These are phyloP conservation scores for Torymus tubicola DNA, from an alignment of 2,888 invertebrate genomes.

Conservation along the genomic window DNA sequence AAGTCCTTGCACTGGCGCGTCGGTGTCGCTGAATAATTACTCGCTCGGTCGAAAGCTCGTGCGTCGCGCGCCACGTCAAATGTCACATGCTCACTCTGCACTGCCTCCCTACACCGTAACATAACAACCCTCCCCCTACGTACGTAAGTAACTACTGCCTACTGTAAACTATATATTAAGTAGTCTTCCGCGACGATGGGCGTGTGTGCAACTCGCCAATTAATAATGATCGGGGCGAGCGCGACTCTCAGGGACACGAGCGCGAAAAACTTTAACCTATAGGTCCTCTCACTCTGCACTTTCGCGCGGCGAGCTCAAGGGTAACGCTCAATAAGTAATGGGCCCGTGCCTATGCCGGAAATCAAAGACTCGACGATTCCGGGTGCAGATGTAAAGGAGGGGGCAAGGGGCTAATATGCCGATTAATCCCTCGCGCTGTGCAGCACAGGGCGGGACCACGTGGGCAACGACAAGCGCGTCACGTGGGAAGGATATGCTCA, in stretches of 20 bases:
- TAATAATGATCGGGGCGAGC: conserved; percentile 10
- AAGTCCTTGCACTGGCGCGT: too few species aligned
- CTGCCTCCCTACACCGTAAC: too few species aligned
- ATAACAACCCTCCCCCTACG: background rate
- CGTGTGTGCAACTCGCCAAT: conserved; percentile 1
- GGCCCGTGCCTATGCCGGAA: background rate
- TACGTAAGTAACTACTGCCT: background rate
- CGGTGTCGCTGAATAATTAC: too few species aligned
- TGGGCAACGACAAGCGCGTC: too few species aligned
- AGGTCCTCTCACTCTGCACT: background rate
- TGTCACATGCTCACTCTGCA: conserved; percentile 7
- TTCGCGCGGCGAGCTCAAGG: conserved; percentile 12
- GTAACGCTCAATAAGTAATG: conserved; percentile 18
- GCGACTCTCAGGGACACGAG: conserved; percentile 1
- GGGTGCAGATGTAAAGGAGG: too few species aligned
- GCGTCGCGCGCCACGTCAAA: conserved; percentile 24
- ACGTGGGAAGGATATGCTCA: too few species aligned
- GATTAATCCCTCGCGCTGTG: too few species aligned
- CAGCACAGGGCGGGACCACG: too few species aligned
- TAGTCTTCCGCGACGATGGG: too few species aligned
- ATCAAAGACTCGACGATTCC: conserved; percentile 8
- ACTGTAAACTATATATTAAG: too few species aligned
- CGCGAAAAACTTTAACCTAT: conserved; percentile 21
- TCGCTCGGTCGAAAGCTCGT: too few species aligned
- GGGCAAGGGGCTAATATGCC: too few species aligned